Base-by-base conservation (phyloP, 1,140 invertebrate genomes). In the Formica selysi region DNA sequence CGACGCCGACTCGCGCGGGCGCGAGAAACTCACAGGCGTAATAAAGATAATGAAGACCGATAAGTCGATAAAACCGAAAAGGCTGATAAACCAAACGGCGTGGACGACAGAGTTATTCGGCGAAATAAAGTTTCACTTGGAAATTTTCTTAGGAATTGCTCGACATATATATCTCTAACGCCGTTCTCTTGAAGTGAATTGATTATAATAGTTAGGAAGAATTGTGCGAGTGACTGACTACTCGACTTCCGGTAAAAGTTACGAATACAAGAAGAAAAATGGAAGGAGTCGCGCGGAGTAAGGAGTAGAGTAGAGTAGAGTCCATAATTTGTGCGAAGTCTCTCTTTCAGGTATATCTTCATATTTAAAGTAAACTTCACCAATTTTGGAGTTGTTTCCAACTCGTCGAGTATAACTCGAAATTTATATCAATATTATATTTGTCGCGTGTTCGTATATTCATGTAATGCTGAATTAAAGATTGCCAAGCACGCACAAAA, bases 21-120 rank as follows among this genome's bases (percentile, higher is more conserved):
- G 79, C 22, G 29, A 51, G 41, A 81, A 59, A 57, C 19, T 61
- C 36, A 8, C 41, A 13, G 19, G 3, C 16, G 38, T 73, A 61
- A 81, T 74, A 61, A 71, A 32, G 51, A 74, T 73, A 83, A 83
- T 74, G 41, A 59, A 80, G 67, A 73, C 19, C 51, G 76, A 68
- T 79, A 80, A 80, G 64, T 59, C 67, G 67, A 59, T 48, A 83
- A 74, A 73, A 29, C 5, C 54, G 29, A 61, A 83, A 74, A 22
- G 38, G 0, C 54, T 74, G 79, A 83, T 83, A 74, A 83, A 48
- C 54, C 41, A 71, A 83, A 61, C 51, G 64, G 22, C 19, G 29
- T n/a, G 48, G 36, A 68, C 44, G n/a, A 26, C 8, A n/a, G 22
- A 54, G 16, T 54, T 8, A 19, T 26, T 22, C 8, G 19, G 26